phyloP scores from a whole-genome alignment of 2,888 invertebrate species.

The Hirtodrosophila cameraria region DNA sequence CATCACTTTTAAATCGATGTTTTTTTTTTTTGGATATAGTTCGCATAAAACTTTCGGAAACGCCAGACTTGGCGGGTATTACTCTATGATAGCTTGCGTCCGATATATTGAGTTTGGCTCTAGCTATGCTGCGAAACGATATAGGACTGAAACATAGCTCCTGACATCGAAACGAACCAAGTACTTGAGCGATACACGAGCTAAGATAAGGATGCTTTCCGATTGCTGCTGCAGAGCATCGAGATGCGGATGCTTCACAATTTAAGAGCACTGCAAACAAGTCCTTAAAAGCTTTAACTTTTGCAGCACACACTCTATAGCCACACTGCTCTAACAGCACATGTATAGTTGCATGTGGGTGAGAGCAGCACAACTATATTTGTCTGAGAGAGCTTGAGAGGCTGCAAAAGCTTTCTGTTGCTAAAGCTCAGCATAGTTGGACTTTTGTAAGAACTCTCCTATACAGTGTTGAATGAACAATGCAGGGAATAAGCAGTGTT shows the following conservation, averaged over 20 bases:
- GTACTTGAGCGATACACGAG: constrained; percentile 41
- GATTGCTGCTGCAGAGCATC: constrained; percentile 33
- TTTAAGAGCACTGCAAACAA: constrained; percentile 41
- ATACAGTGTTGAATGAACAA: constrained; percentile 26
- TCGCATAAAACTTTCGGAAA: constrained; percentile 13
- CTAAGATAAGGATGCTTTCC: constrained; percentile 40
- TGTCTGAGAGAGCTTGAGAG: constrained; percentile 17
- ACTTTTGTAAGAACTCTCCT: neutral
- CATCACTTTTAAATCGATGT: constrained; percentile 13
- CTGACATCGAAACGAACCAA: constrained; percentile 46
- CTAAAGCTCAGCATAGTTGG: constrained; percentile 1
- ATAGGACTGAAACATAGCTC: constrained; percentile 48
- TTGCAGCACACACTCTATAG: constrained; percentile 14
- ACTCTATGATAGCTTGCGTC: constrained; percentile 22
- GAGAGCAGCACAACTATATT: constrained; percentile 31
- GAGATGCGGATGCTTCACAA: constrained; percentile 29
- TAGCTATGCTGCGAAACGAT: constrained; percentile 61
- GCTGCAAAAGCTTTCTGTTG: constrained; percentile 40
- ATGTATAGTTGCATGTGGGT: neutral
- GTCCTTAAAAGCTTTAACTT: constrained; percentile 35
- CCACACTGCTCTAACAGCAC: constrained; percentile 28
- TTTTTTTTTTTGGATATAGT: constrained; percentile 28
- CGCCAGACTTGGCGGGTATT: constrained; percentile 19
- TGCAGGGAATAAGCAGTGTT: constrained; percentile 14
- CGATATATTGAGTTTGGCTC: constrained; percentile 51